Conservation (phyloP, 1,140 invertebrate species). For the Yoshiicerus persimilis region DNA sequence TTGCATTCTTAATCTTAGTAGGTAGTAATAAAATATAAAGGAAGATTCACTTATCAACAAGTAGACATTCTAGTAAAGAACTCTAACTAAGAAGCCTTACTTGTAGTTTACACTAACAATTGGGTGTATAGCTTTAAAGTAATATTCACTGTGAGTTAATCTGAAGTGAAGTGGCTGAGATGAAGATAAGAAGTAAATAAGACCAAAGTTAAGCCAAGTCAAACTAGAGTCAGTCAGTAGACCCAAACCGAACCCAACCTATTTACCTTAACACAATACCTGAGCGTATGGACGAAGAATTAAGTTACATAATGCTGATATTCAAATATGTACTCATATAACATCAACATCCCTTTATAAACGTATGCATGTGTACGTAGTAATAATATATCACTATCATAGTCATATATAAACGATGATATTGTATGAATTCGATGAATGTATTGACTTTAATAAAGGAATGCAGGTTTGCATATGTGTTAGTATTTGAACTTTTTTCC, state of each 20-base stretch:
- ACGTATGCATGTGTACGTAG: no score
- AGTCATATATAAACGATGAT: no score
- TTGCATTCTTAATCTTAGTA: no score
- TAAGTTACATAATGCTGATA: not conserved
- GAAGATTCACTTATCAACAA: no score
- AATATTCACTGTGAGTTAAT: not conserved
- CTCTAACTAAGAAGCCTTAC: not conserved
- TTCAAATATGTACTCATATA: not conserved
- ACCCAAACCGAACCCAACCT: not conserved
- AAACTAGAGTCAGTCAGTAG: not conserved
- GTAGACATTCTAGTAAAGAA: no score
- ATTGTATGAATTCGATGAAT: not conserved
- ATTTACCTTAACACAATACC: not conserved
- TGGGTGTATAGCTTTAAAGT: not conserved
- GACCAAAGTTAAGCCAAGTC: no score
- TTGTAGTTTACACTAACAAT: not conserved
- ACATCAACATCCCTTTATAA: no score
- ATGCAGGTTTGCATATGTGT: not conserved
- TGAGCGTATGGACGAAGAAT: not conserved
- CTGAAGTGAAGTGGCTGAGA: no score
- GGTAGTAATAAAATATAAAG: not conserved
- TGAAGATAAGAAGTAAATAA: not conserved
- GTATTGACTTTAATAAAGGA: not conserved
- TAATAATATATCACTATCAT: no score
- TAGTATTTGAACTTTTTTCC: not conserved